A percentile compares a stretch with the other conserved stretches of the same genome.
Conservation (phyloP, 2,888 invertebrate genomes). For the Melolontha melolontha region DNA sequence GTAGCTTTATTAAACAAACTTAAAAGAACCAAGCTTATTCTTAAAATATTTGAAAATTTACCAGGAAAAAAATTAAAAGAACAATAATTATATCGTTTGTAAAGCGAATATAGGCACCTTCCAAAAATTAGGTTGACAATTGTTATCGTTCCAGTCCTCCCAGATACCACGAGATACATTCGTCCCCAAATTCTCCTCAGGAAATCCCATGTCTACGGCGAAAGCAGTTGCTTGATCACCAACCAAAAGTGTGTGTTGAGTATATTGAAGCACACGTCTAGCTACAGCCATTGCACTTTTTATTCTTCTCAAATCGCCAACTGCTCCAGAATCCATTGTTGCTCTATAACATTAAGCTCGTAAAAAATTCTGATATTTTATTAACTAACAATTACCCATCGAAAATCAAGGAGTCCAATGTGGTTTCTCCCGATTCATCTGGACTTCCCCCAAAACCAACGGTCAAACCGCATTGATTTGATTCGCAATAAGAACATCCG, state of each 20-base stretch:
- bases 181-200: slow-evolving; percentile 80
- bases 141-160: slow-evolving; percentile 79
- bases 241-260: slow-evolving; percentile 89
- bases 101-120: no score
- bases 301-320: slow-evolving; percentile 83
- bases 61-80: no score
- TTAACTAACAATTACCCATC: slow-evolving; percentile 84
- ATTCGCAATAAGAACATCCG: slow-evolving; percentile 89
- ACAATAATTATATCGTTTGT: no score
- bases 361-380: no score
- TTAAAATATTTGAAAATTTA: no score
- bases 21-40: no score
- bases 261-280: slow-evolving; percentile 87
- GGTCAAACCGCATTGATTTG: slow-evolving; percentile 88
- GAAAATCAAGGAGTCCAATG: slow-evolving; percentile 97
- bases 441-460: slow-evolving; percentile 98
- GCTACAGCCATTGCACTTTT: slow-evolving; percentile 93
- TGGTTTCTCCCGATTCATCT: no score
- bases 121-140: slow-evolving; percentile 98
- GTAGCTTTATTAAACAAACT: no score
- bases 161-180: slow-evolving; percentile 77
- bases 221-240: slow-evolving; percentile 92
- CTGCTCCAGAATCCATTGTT: slow-evolving; percentile 89
- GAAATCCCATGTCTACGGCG: slow-evolving; percentile 90
- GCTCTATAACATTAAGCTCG: no score